Evolutionary conservation across 2,888 invertebrate species (phyloP), one percentile per base, ranked within the genome.

Genomic region (Ferrisia virgata): DNA sequence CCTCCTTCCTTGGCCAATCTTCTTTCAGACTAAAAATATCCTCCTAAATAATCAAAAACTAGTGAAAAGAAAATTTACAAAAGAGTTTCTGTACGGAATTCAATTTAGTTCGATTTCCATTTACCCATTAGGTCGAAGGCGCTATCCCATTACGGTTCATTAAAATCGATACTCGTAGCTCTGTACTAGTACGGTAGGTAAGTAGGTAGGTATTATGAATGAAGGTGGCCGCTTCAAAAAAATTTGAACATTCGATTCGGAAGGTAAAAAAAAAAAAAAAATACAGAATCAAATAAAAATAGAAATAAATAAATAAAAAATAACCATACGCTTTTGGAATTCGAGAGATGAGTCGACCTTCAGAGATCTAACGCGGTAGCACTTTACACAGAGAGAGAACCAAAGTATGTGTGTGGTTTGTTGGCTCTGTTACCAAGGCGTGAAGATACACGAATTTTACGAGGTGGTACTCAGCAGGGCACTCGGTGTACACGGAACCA

Each of bases 391-490:
- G n/a, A 53, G 53, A 53, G 31, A 36, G 43, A 80, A 64, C 36
- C 72, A 18, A 82, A 39, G 58, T 82, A 82, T 36, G 82, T 64
- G 82, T 82, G 82, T 82, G 82, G 82, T 80, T 80, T 80, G 43
- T 58, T 22, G 18, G 28, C 33, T 33, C 36, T 31, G 72, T 64
- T 82, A 82, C 64, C 82, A 36, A 82, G 82, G 82, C 82, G 82
- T 64, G 82, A 82, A 82, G 82, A 58, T 82, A 82, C 82, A 82
- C 82, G 82, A 82, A 82, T 82, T 82, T 82, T 82, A 82, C 82
- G 82, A 82, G 82, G 82, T 82, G 82, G 82, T 82, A 82, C 82
- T 25, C 82, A 82, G 82, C 82, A 58, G 82, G 82, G 82, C 64
- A 82, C 64, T 82, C 33, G 31, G 31, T 33, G 58, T 76, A 58